These are phyloP conservation scores for Axinella damicornis DNA, from an alignment of 37 sponge, comb jelly and placozoan species.

Conservation along the genomic window DNA sequence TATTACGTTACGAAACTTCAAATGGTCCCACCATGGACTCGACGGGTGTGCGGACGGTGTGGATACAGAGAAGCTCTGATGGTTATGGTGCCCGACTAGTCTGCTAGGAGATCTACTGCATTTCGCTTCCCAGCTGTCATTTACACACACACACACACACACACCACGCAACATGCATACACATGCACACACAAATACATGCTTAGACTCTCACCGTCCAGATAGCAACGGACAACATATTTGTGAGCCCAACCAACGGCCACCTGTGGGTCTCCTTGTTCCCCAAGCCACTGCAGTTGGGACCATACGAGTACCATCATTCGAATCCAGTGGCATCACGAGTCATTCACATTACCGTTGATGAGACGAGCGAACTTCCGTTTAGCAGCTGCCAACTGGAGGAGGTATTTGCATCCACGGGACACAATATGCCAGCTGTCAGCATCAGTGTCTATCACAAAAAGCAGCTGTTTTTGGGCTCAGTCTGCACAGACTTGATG, in stretches of 20 bases:
- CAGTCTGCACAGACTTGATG: slow-evolving; percentile 9
- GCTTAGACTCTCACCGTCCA: slow-evolving; percentile 4
- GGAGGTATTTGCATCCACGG: slow-evolving; percentile 34
- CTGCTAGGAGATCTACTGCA: no score
- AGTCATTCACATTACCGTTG: slow-evolving; percentile 23
- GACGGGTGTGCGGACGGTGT: no score
- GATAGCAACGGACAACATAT: slow-evolving; percentile 25
- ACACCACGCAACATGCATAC: no score
- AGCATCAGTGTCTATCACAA: slow-evolving; percentile 7
- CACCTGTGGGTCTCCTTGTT: slow-evolving; percentile 37
- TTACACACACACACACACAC: no score
- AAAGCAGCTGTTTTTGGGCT: slow-evolving; percentile 16
- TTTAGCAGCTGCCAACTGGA: slow-evolving; percentile 24
- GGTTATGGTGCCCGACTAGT: no score
- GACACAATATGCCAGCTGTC: background rate
- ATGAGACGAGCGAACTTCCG: slow-evolving; percentile 24
- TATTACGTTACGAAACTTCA: no score
- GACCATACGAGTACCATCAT: background rate
- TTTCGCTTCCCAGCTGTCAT: no score
- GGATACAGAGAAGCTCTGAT: no score
- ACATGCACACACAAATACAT: no score
- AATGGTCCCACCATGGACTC: no score
- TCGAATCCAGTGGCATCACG: background rate
- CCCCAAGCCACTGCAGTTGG: background rate
- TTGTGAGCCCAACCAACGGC: slow-evolving; percentile 36